Evolutionary conservation across 1,140 invertebrate genomes (phyloP), one percentile per base, ranked within the genome.

Genomic region (Tetranychus urticae): DNA sequence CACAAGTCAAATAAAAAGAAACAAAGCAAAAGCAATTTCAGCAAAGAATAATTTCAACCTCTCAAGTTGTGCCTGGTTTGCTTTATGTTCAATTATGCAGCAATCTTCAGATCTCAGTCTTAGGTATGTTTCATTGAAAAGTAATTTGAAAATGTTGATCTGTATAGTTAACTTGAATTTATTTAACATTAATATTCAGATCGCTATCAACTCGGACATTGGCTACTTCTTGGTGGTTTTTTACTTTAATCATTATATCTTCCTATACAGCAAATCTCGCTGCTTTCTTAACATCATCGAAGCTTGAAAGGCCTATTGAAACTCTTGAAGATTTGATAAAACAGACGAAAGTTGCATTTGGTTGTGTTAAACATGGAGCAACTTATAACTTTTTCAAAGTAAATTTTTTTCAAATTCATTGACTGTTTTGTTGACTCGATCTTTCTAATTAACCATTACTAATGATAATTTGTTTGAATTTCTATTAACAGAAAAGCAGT

Each of bases 331-430:
- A 97, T 74, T 76, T 97, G 56, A 87, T 90, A 10, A 90, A 90
- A 71, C 92, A 97, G 73, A 91, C 86, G 0, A 86, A 88, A 75
- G 93, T 97, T 66, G 89, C 92, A 73, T 97, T 97, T 71, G 93
- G 93, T 2, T 86, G 86, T 23, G 74, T 93, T 14, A 80, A 84
- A 69, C 86, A 85, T 54, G 91, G 91, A 47, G 89, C 88, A 45
- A 97, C 88, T 0, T 84, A 85, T 8, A 81, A 84, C 48, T 93
- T 93, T 73, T 93, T 93, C 69, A 80, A 73, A 85, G 86, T 88
- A 71, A 90, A 86, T 14, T 88, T 88, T 72, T 86, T 85, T 86
- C 0, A 78, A 23, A 23, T 23, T 23, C 23, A 23, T 23, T 23
- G 23, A 23, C 23, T 23, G 23, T 23, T 23, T 23, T 23, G 23